These are phyloP conservation scores for Egretta garzetta DNA, from an alignment of 2,113 vertebrate species.

Conservation along the genomic window DNA sequence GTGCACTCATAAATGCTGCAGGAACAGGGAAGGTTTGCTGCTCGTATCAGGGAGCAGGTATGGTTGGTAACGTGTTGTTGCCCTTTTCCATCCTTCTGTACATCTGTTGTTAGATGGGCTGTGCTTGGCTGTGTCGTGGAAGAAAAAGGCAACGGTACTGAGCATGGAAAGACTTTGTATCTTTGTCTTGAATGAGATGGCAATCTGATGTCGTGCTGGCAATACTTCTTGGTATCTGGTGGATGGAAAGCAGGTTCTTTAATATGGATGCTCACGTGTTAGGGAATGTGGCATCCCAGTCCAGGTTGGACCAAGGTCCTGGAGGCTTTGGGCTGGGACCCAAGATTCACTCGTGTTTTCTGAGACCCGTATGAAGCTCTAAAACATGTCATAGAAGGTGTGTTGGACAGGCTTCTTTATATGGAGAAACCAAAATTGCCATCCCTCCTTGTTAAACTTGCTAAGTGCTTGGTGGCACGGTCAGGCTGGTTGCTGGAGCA, in stretches of 20 bases:
- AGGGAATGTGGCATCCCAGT: neutral
- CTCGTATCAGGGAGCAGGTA: neutral
- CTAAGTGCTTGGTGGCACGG: neutral
- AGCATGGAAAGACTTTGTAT: neutral
- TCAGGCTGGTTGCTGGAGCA: neutral
- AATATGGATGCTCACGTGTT: accelerated
- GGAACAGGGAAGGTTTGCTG: neutral
- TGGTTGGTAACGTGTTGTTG: neutral
- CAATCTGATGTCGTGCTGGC: accelerated
- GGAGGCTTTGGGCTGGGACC: no score
- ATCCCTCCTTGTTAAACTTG: neutral
- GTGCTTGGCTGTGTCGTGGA: neutral
- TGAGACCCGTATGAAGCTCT: neutral
- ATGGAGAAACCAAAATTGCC: neutral
- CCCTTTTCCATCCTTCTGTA: neutral
- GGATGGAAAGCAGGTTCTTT: neutral
- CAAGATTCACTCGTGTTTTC: accelerated
- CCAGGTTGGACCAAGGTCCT: neutral
- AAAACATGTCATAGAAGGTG: neutral
- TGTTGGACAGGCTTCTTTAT: neutral
- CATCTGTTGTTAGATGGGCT: neutral
- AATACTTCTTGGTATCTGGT: neutral
- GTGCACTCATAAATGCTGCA: conserved; percentile 1
- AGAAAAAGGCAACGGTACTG: neutral
- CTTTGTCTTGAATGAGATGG: neutral